Conservation (phyloP, 2,797 vertebrate species). For the Siniperca undulata region DNA sequence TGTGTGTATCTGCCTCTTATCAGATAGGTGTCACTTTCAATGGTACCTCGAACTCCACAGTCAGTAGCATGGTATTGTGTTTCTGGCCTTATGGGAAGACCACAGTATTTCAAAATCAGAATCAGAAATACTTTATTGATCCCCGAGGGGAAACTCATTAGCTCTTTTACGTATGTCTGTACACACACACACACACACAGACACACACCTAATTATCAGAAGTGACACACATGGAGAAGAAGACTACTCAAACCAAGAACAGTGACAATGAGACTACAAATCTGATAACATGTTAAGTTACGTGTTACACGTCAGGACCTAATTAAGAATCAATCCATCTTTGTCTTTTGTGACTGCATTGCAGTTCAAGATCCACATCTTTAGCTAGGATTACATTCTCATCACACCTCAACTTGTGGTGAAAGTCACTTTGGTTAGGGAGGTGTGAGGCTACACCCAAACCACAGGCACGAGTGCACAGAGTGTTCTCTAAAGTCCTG, state of each 20-base stretch:
- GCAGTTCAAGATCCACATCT: constrained; percentile 37
- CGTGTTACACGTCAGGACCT: constrained; percentile 36
- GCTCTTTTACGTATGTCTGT: constrained; percentile 17
- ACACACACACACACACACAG: not conserved
- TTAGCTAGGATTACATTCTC: constrained; percentile 38
- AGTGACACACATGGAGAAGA: constrained; percentile 40
- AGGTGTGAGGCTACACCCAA: constrained; percentile 76
- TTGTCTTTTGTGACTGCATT: constrained; percentile 7
- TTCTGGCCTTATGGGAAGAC: constrained; percentile 22
- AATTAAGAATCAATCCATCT: constrained; percentile 33
- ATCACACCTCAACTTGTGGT: constrained; percentile 50
- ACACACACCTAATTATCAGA: constrained; percentile 45
- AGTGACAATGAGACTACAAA: constrained; percentile 30
- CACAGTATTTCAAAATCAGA: constrained; percentile 4
- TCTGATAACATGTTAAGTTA: constrained; percentile 44
- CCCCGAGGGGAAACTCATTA: no score
- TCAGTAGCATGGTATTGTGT: constrained; percentile 10
- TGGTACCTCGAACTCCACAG: constrained; percentile 24
- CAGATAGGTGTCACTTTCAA: constrained; percentile 53
- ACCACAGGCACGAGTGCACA: constrained; percentile 62
- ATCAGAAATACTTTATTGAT: no score
- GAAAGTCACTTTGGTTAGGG: constrained; percentile 52
- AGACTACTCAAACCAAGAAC: constrained; percentile 5
- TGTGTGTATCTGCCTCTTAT: constrained; percentile 21
- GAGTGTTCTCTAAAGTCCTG: constrained; percentile 31